Evolutionary conservation across 2,888 invertebrate genomes (phyloP), one percentile per base, ranked within the genome.

Genomic region (Spilosoma lubricipeda): DNA sequence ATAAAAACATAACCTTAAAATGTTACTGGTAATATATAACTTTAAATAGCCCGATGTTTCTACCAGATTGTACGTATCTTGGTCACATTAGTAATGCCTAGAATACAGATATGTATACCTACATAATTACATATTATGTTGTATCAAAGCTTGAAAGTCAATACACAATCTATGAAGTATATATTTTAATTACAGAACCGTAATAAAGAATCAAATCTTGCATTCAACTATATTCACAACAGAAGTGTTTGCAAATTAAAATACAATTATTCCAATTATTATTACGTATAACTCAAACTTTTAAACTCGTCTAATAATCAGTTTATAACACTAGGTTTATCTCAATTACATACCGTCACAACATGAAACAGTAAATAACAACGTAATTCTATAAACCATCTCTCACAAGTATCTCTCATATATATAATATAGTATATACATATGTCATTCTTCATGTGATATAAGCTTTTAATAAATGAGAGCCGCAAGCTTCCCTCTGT

Each of bases 381-480:
- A 36, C 15, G 30, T 23, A 23, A 30, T 36, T 33, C 7, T 48
- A 33, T 33, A 23, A 69, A 33, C 36, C 36, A n/a, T 1, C 39
- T 27, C 39, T 56, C 27, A 30, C 11, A 70, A 70, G 15, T 33
- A 66, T 36, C 39, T 42, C 1, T 70, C 27, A 30, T 30, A 59
- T 36, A 33, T 33, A 33, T 33, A 33, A 33, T 33, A n/a, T n/a
- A n/a, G n/a, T n/a, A n/a, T n/a, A n/a, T 39, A 30, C 13, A 42
- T 18, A 42, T 39, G 36, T 15, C 30, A 15, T 63, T 42, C n/a
- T 63, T 63, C 70, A 42, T 63, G 9, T 63, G 63, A 69, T 56
- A 56, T 33, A 42, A 42, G 63, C 20, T 27, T 36, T 71, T 71
- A 36, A 48, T 70, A 45, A 64, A 70, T 63, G 39, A 70, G 45